Percentiles rank a stretch among this genome's conserved stretches.
Conservation (phyloP, 2,113 vertebrate species). For the Chitala chitala region DNA sequence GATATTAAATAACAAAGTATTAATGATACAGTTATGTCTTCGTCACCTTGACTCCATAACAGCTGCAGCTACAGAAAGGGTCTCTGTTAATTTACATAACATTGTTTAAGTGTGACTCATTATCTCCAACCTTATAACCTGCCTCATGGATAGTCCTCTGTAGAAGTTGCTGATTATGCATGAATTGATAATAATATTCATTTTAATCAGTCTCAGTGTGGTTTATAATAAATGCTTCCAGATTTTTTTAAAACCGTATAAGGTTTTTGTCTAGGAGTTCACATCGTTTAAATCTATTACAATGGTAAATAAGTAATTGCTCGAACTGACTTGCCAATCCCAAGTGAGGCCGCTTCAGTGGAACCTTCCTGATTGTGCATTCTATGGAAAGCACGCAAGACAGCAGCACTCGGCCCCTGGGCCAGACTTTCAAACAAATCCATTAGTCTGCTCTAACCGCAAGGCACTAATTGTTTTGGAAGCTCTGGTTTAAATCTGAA, state of each 20-base stretch:
- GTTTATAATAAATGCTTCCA: not conserved
- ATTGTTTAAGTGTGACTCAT: not conserved
- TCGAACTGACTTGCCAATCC: constrained; percentile 21
- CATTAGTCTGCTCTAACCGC: constrained; percentile 29
- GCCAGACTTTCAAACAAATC: constrained; percentile 33
- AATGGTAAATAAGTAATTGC: constrained; percentile 28
- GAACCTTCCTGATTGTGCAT: constrained; percentile 15
- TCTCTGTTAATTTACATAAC: not conserved
- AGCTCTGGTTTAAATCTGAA: constrained; percentile 9
- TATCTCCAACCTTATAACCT: not conserved
- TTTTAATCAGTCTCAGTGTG: not conserved
- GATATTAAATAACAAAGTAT: too few relatives aligned
- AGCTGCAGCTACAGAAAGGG: not conserved
- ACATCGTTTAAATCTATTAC: constrained; percentile 25
- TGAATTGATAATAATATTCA: not conserved
- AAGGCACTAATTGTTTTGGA: constrained; percentile 34
- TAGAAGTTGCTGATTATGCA: not conserved
- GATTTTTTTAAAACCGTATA: not conserved
- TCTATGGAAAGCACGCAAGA: constrained; percentile 11
- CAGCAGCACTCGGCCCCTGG: constrained; percentile 23
- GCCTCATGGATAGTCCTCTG: not conserved
- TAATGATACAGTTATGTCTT: not conserved
- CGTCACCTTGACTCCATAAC: too few relatives aligned
- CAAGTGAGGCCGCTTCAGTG: constrained; percentile 8
- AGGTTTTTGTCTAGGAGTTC: too few relatives aligned